These are phyloP conservation scores for Athalia circularis DNA, from an alignment of 2,888 invertebrate species.

Conservation along the genomic window DNA sequence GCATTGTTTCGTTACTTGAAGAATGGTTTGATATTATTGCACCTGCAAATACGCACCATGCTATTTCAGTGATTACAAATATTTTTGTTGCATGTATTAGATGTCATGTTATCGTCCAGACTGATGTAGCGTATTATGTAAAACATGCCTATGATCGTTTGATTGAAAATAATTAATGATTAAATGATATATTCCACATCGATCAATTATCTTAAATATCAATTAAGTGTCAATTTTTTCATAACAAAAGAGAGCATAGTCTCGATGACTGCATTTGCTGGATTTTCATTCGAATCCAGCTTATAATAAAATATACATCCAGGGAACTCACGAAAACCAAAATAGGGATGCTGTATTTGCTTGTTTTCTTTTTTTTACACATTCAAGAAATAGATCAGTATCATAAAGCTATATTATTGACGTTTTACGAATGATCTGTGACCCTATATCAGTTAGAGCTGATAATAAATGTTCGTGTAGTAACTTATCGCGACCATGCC, in stretches of 20 bases:
- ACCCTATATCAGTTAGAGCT: conserved; percentile 3
- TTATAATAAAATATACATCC: no score
- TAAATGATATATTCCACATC: no score
- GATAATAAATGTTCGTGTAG: background rate
- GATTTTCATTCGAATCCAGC: no score
- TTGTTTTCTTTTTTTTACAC: no score
- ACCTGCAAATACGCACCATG: conserved; percentile 27
- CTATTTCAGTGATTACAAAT: conserved; percentile 5
- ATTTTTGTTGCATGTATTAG: conserved; percentile 19
- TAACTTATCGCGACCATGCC: background rate
- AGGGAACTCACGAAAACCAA: no score
- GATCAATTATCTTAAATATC: no score
- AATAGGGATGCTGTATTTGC: no score
- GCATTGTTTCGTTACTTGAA: background rate
- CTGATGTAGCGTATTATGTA: background rate
- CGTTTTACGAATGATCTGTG: background rate
- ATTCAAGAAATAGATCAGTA: no score
- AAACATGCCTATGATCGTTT: background rate
- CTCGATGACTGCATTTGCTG: no score
- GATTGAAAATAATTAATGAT: background rate
- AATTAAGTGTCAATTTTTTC: no score
- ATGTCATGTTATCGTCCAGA: background rate
- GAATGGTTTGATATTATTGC: conserved; percentile 3
- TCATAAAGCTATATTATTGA: no score
- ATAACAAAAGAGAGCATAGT: no score